These are phyloP conservation scores for Bombus turneri DNA, from an alignment of 1,140 invertebrate species.

Conservation along the genomic window DNA sequence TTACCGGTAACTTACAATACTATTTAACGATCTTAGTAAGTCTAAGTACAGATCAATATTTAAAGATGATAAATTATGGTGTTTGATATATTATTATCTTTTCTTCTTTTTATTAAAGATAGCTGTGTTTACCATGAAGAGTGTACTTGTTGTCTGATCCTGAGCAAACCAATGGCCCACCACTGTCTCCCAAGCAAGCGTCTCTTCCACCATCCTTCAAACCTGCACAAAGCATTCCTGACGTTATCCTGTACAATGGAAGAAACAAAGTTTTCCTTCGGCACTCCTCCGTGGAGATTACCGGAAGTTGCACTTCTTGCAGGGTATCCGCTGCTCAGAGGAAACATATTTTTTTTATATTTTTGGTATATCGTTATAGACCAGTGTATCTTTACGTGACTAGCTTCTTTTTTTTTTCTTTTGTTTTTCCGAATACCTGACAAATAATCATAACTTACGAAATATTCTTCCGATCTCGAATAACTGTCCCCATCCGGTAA, in stretches of 20 bases:
- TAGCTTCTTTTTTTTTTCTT: neutral
- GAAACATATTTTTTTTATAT: neutral
- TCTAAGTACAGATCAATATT: neutral
- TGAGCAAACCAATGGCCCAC: slow-evolving; percentile 85
- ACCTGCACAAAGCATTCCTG: slow-evolving; percentile 87
- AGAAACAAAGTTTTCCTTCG: slow-evolving; percentile 90
- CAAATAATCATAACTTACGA: slow-evolving; percentile 84
- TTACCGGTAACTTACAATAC: neutral
- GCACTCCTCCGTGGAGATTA: slow-evolving; percentile 92
- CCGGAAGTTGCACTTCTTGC: slow-evolving; percentile 92
- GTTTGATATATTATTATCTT: neutral
- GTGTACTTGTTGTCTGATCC: slow-evolving; percentile 79
- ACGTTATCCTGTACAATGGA: slow-evolving; percentile 87
- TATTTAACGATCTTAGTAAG: neutral
- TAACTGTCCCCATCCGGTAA: slow-evolving; percentile 92
- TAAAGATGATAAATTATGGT: neutral
- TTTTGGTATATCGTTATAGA: neutral
- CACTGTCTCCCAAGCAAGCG: slow-evolving; percentile 87
- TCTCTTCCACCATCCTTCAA: slow-evolving; percentile 85
- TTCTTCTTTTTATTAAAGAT: neutral
- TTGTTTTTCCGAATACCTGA: neutral
- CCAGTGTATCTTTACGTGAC: neutral
- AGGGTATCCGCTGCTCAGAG: slow-evolving; percentile 88
- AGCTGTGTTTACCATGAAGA: slow-evolving; percentile 72
- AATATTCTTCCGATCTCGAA: slow-evolving; percentile 91